phyloP scores from a whole-genome alignment of 92 coral and sea anemone genomes.

The Umimayanthus kanabou region DNA sequence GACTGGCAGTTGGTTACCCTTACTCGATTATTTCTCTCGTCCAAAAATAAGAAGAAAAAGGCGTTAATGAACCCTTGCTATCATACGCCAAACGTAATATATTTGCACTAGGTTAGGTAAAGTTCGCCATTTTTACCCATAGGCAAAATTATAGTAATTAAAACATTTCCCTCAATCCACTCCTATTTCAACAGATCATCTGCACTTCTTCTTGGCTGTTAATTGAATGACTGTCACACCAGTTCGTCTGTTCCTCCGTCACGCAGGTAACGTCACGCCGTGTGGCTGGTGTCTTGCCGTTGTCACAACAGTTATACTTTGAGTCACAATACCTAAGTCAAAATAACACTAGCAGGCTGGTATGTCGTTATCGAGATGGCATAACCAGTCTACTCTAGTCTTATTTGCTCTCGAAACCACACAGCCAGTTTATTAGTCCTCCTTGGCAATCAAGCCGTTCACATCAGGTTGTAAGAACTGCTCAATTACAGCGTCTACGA shows the following conservation, averaged over 20 bases:
- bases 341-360: background rate
- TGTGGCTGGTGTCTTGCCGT: background rate
- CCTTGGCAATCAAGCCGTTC: constrained; percentile 80
- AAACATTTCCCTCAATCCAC: background rate
- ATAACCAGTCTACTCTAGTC: background rate
- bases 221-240: background rate
- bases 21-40: too few species aligned
- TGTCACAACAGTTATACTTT: background rate
- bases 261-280: background rate
- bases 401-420: background rate
- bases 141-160: background rate
- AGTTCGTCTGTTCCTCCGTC: background rate
- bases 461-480: constrained; percentile 86
- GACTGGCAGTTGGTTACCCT: too few species aligned
- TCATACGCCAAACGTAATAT: too few species aligned
- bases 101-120: too few species aligned
- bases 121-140: too few species aligned
- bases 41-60: too few species aligned
- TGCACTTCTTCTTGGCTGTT: background rate
- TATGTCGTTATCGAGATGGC: background rate
- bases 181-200: background rate
- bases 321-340: too few species aligned
- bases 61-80: too few species aligned
- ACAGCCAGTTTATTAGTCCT: constrained; percentile 46
- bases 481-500: constrained; percentile 71